Evolutionary conservation across 2,888 invertebrate genomes (phyloP).

Genomic region (Ethmia dodecea): DNA sequence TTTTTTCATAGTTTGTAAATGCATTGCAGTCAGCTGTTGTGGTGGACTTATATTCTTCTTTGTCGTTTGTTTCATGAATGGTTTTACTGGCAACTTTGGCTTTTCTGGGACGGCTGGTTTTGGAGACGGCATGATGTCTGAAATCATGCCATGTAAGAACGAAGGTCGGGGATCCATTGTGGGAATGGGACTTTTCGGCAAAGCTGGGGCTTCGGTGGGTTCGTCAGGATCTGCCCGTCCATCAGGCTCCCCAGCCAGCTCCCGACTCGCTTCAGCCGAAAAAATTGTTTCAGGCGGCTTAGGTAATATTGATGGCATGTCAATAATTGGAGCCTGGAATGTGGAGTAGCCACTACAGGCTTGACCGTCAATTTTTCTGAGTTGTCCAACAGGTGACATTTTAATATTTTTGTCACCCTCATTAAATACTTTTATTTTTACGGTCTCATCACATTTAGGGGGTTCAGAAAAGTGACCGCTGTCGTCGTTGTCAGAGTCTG

Average conservation of each 20-base stretch:
- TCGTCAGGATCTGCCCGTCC: constrained; percentile 91
- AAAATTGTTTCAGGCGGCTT: constrained; percentile 61
- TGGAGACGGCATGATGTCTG: constrained; percentile 57
- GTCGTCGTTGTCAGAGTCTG: constrained; percentile 79
- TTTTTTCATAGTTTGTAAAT: constrained; percentile 65
- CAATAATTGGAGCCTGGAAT: constrained; percentile 68
- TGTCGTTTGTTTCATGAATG: constrained; percentile 72
- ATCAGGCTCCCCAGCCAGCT: constrained; percentile 90
- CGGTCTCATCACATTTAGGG: constrained; percentile 68
- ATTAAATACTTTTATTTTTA: constrained; percentile 70
- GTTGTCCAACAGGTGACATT: constrained; percentile 60
- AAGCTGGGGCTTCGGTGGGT: constrained; percentile 80
- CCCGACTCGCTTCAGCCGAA: constrained; percentile 82
- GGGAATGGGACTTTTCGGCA: constrained; percentile 84
- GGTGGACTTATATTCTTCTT: constrained; percentile 51
- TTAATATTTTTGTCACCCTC: constrained; percentile 65
- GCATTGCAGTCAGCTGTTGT: constrained; percentile 71
- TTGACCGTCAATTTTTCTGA: constrained; percentile 66
- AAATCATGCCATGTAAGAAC: constrained; percentile 82
- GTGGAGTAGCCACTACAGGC: constrained; percentile 63
- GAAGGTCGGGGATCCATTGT: constrained; percentile 79
- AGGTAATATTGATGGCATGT: constrained; percentile 66
- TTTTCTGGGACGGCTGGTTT: constrained; percentile 85
- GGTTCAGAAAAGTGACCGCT: constrained; percentile 71
- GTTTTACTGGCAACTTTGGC: constrained; percentile 79